Conservation (phyloP, 1,140 invertebrate species). For the Rhagoletis zephyria region DNA sequence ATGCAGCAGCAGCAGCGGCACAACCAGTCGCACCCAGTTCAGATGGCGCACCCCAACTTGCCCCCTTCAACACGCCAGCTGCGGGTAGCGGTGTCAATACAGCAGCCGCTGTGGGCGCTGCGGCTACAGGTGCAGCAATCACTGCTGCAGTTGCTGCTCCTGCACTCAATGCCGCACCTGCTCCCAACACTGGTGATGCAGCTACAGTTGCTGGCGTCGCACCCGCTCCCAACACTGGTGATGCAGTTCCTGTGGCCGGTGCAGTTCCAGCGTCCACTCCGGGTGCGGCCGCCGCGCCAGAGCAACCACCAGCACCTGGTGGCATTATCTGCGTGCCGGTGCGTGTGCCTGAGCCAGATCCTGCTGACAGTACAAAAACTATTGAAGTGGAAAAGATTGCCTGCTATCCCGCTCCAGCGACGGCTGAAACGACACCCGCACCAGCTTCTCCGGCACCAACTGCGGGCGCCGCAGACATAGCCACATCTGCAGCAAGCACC, state of each 20-base stretch:
- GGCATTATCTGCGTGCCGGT: conserved; percentile 68
- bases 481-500: conserved; percentile 2
- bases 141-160: conserved; percentile 72
- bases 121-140: conserved; percentile 63
- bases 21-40: conserved; percentile 66
- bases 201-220: conserved; percentile 65
- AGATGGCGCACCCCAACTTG: conserved; percentile 56
- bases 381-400: conserved; percentile 70
- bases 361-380: conserved; percentile 66
- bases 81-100: conserved; percentile 52
- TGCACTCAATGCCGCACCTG: conserved; percentile 62
- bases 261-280: conserved; percentile 57
- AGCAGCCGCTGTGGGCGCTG: conserved; percentile 62
- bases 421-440: conserved; percentile 59
- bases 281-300: conserved; percentile 59
- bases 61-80: conserved; percentile 60
- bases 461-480: neutral
- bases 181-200: conserved; percentile 64
- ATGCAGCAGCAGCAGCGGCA: conserved; percentile 56
- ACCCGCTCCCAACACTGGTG: conserved; percentile 65
- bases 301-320: conserved; percentile 59
- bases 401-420: conserved; percentile 69
- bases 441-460: conserved; percentile 46
- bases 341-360: conserved; percentile 67
- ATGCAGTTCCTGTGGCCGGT: conserved; percentile 65